Conservation (phyloP, 92 coral and sea anemone species). For the Paramuricea clavata region DNA sequence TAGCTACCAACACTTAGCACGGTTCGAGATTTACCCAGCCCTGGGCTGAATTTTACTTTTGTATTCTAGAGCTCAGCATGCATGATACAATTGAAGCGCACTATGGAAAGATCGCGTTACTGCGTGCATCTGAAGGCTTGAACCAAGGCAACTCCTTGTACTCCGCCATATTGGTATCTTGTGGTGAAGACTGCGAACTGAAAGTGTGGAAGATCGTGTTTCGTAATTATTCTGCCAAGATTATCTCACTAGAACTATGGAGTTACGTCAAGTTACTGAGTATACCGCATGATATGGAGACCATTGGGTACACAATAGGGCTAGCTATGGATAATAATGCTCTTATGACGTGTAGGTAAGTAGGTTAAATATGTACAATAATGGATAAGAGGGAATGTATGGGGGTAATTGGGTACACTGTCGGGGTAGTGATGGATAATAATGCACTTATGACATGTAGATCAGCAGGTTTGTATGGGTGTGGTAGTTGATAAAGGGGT, state of each 20-base stretch:
- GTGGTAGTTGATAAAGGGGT: neutral
- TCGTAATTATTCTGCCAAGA: slow-evolving; percentile 48
- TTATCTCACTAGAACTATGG: slow-evolving; percentile 73
- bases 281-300: slow-evolving; percentile 78
- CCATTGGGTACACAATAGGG: slow-evolving; percentile 87
- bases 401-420: neutral
- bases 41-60: too few relatives aligned
- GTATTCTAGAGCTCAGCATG: slow-evolving; percentile 77
- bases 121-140: slow-evolving; percentile 71
- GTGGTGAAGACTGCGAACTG: slow-evolving; percentile 84
- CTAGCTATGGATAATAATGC: slow-evolving; percentile 81
- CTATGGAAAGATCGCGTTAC: slow-evolving; percentile 84
- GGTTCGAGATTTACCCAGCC: too few relatives aligned
- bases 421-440: neutral
- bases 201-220: slow-evolving; percentile 77
- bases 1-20: too few relatives aligned
- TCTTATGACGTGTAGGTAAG: slow-evolving; percentile 87
- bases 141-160: neutral
- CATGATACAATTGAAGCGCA: slow-evolving; percentile 89
- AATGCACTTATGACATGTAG: neutral
- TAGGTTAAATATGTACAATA: neutral
- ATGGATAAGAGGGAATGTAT: neutral
- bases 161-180: slow-evolving; percentile 77
- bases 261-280: slow-evolving; percentile 80
- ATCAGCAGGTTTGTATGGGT: neutral